Percentiles rank a stretch among this genome's conserved stretches.
These are phyloP conservation scores for Miniopterus natalensis DNA, from an alignment of 2,113 vertebrate species.

Conservation along the genomic window DNA sequence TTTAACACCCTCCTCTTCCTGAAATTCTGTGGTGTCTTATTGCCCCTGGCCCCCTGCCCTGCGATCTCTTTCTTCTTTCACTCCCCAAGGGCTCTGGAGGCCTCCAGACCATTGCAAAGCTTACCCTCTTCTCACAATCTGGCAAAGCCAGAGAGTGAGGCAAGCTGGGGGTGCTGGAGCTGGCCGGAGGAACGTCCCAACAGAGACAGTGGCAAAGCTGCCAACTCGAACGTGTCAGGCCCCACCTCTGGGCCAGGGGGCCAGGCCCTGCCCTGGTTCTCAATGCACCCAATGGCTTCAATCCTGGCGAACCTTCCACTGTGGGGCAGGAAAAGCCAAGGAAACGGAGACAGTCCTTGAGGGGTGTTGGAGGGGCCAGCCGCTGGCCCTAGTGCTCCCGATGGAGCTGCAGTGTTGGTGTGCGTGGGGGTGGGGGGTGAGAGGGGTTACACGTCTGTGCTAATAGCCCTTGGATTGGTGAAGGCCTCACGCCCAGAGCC, in stretches of 20 bases:
- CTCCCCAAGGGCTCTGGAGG: neutral
- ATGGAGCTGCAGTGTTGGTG: neutral
- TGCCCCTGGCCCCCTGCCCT: neutral
- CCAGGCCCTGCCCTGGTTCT: slow-evolving; percentile 33
- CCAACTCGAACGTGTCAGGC: neutral
- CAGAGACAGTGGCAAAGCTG: slow-evolving; percentile 58
- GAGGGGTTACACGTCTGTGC: slow-evolving; percentile 94
- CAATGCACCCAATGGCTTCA: neutral
- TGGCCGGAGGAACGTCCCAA: slow-evolving; percentile 79
- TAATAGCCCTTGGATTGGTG: slow-evolving; percentile 94
- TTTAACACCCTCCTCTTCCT: neutral
- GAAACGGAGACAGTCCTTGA: neutral
- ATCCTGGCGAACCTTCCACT: neutral
- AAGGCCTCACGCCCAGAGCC: slow-evolving; percentile 88
- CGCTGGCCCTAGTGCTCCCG: neutral
- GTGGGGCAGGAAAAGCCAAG: slow-evolving; percentile 24
- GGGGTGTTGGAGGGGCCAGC: neutral
- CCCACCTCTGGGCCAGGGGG: neutral
- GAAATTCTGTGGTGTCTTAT: neutral
- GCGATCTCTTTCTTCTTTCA: rapidly evolving
- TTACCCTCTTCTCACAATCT: neutral
- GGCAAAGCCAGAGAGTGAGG: neutral
- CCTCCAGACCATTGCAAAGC: neutral
- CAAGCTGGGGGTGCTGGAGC: slow-evolving; percentile 45
- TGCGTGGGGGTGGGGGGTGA: neutral